phyloP scores from a whole-genome alignment of 2,113 vertebrate species.

The Phoenicopterus ruber region DNA sequence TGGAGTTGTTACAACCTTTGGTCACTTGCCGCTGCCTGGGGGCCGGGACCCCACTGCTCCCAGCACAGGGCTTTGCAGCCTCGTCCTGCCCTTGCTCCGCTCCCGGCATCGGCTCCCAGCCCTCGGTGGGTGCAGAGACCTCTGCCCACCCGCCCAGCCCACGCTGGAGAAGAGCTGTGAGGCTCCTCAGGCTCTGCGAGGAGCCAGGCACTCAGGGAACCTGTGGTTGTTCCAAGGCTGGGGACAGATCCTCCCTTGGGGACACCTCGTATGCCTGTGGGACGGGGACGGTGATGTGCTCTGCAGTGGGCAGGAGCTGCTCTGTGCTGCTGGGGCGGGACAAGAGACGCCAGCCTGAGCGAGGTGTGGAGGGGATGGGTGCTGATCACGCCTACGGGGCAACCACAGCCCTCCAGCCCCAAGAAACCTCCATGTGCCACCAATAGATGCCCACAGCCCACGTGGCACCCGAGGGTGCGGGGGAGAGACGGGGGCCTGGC shows the following conservation, averaged over 20 bases:
- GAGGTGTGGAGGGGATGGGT: not conserved
- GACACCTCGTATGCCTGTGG: not conserved
- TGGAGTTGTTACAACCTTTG: not conserved
- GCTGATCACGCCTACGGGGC: fast-evolving
- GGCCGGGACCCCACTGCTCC: fast-evolving
- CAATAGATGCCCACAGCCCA: fast-evolving
- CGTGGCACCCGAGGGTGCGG: fast-evolving
- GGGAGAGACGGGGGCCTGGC: fast-evolving
- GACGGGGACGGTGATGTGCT: not conserved
- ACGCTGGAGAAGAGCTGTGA: not conserved
- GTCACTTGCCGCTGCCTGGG: not conserved
- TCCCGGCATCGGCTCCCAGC: not conserved
- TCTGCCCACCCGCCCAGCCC: not conserved
- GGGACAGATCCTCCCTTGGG: not conserved
- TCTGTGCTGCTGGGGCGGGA: not conserved
- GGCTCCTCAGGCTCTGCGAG: not conserved
- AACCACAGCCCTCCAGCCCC: not conserved
- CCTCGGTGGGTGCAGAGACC: not conserved
- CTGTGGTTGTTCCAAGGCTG: not conserved
- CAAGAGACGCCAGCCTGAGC: not conserved
- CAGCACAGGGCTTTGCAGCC: not conserved
- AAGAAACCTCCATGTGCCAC: not conserved
- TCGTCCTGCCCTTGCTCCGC: not conserved
- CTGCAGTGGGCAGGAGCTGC: not conserved
- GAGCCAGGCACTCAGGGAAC: not conserved